phyloP scores from a whole-genome alignment of 2,797 vertebrate species.

The Sebastes trivittatus region DNA sequence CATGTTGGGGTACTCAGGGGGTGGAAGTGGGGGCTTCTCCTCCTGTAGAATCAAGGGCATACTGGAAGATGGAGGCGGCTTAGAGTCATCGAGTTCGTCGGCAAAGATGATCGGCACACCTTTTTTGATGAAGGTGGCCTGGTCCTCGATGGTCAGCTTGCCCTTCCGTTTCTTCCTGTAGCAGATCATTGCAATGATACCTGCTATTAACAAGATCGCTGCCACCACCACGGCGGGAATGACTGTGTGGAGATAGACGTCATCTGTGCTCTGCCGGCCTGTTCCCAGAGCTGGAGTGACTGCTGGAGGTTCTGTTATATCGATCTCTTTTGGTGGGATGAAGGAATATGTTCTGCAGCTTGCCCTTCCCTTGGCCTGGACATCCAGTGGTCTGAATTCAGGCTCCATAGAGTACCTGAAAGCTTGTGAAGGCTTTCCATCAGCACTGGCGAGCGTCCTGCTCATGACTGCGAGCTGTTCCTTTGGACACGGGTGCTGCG shows the following conservation, averaged over 20 bases:
- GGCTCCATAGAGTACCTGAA: constrained; percentile 88
- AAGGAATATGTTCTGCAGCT: constrained; percentile 90
- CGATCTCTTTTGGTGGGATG: constrained; percentile 80
- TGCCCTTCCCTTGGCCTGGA: constrained; percentile 85
- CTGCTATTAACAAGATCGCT: constrained; percentile 92
- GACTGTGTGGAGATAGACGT: constrained; percentile 96
- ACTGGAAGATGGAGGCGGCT: constrained; percentile 94
- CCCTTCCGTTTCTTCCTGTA: constrained; percentile 98
- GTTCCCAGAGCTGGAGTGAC: constrained; percentile 85
- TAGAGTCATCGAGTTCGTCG: constrained; percentile 95
- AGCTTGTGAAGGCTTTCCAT: constrained; percentile 78
- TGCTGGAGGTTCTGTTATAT: constrained; percentile 69
- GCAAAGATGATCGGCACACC: constrained; percentile 98
- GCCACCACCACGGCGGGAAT: constrained; percentile 97
- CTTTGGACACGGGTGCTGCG: constrained; percentile 89
- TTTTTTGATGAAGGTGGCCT: constrained; percentile 99
- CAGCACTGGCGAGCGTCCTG: constrained; percentile 82
- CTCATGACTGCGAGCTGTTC: constrained; percentile 89
- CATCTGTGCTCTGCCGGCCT: constrained; percentile 91
- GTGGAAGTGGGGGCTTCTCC: constrained; percentile 95
- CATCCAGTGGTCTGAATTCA: constrained; percentile 87
- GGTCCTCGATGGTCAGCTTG: constrained; percentile 97
- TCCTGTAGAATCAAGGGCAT: constrained; percentile 98
- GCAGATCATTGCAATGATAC: constrained; percentile 98
- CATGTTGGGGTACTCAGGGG: constrained; percentile 96